These are phyloP conservation scores for Heterochromis multidens DNA, from an alignment of 2,113 vertebrate species.

Conservation along the genomic window DNA sequence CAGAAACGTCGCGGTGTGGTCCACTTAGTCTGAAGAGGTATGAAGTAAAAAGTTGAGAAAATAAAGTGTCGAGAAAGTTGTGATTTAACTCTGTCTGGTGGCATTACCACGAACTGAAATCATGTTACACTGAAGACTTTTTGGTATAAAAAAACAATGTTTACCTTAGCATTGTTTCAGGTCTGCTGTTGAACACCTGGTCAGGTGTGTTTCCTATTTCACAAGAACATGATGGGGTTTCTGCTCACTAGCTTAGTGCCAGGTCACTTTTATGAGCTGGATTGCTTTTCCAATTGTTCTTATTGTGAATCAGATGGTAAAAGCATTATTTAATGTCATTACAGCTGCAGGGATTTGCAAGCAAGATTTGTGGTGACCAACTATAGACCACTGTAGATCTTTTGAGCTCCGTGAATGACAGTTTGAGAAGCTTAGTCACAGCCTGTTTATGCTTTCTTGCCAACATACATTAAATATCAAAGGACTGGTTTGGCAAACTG, in stretches of 20 bases:
- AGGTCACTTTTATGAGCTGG: conserved; percentile 10
- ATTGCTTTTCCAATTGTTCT: not conserved
- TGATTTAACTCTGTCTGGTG: conserved; percentile 7
- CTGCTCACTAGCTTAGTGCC: not conserved
- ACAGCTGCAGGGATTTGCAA: conserved; percentile 17
- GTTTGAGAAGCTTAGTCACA: conserved; percentile 28
- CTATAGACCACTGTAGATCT: conserved; percentile 8
- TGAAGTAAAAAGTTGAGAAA: conserved; percentile 2
- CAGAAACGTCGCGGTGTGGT: conserved; percentile 36
- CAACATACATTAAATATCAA: conserved; percentile 39
- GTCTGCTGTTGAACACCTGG: conserved; percentile 33
- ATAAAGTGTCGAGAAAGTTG: not conserved
- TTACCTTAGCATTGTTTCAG: not conserved
- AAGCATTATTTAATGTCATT: conserved; percentile 35
- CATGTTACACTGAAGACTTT: conserved; percentile 20
- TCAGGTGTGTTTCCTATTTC: conserved; percentile 22
- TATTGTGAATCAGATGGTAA: conserved; percentile 16
- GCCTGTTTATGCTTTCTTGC: conserved; percentile 23
- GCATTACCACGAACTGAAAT: not conserved
- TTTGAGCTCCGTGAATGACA: conserved; percentile 12
- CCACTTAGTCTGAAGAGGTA: conserved; percentile 7
- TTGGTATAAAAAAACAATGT: conserved; percentile 18
- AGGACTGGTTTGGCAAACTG: conserved; percentile 10
- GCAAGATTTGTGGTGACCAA: conserved; percentile 15
- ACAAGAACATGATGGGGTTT: not conserved